Percentiles rank a stretch among this genome's conserved stretches.
Evolutionary conservation across 2,888 invertebrate genomes (phyloP).

Genomic region (Drosophila meridiana): DNA sequence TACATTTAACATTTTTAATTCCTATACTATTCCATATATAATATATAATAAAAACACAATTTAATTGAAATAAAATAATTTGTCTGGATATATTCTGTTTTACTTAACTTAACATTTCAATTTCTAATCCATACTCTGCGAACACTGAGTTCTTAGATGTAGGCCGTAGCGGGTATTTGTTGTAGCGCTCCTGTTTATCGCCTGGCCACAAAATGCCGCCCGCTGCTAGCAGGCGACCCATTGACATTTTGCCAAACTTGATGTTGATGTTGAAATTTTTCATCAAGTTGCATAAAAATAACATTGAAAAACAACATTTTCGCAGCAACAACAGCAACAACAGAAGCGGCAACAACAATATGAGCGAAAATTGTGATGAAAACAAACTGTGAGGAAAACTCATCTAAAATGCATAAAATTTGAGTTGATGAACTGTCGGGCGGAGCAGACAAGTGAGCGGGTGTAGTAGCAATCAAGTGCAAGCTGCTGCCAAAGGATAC

Average conservation of each 20-base stretch:
- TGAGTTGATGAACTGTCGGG: constrained; percentile 81
- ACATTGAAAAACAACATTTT: constrained; percentile 63
- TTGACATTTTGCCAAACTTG: constrained; percentile 80
- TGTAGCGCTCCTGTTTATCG: constrained; percentile 45
- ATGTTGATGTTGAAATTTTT: constrained; percentile 81
- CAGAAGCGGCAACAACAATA: constrained; percentile 36
- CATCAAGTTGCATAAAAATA: constrained; percentile 81
- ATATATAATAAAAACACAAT: too few species aligned
- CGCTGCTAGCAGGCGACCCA: constrained; percentile 65
- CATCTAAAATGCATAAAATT: constrained; percentile 84
- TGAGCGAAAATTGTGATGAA: constrained; percentile 50
- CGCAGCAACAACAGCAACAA: constrained; percentile 28
- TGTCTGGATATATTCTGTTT: too few species aligned
- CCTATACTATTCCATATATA: too few species aligned
- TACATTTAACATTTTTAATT: background rate
- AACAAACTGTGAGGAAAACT: constrained; percentile 80
- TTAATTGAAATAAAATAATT: too few species aligned
- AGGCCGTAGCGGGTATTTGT: background rate
- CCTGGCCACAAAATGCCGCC: constrained; percentile 56
- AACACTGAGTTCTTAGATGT: background rate
- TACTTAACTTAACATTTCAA: background rate
- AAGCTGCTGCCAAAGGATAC: constrained; percentile 57
- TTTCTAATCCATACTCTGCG: background rate
- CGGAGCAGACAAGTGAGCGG: constrained; percentile 8
- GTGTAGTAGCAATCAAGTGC: constrained; percentile 61